Evolutionary conservation across 2,797 vertebrate species (phyloP).

Genomic region (Chelmon rostratus): DNA sequence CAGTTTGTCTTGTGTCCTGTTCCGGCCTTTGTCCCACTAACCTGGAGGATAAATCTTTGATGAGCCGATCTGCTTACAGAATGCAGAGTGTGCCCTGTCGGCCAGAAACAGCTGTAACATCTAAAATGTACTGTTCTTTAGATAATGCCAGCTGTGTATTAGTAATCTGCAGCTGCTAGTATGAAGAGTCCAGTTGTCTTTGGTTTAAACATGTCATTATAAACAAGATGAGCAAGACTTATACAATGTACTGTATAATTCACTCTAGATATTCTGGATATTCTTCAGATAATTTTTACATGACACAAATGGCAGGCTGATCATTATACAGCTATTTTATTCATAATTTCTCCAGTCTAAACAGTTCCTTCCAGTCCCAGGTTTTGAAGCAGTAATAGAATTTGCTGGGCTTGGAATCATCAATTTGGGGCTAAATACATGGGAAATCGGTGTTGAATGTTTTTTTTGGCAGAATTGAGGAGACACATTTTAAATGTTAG

Average conservation of each 20-base stretch:
- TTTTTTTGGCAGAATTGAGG: constrained; percentile 4
- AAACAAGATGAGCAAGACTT: constrained; percentile 1
- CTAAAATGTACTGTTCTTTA: constrained; percentile 31
- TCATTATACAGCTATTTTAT: constrained; percentile 14
- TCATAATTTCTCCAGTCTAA: not conserved
- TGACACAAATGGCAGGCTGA: not conserved
- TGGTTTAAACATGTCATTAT: constrained; percentile 15
- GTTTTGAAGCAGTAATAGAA: constrained; percentile 26
- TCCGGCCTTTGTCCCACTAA: constrained; percentile 64
- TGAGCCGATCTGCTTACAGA: constrained; percentile 68
- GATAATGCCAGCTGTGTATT: constrained; percentile 17
- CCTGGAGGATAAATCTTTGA: constrained; percentile 67
- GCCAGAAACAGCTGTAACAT: constrained; percentile 17
- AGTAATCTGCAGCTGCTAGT: not conserved
- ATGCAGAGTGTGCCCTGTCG: constrained; percentile 32
- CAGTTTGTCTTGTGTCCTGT: constrained; percentile 51
- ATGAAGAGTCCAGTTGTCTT: constrained; percentile 2
- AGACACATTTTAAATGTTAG: constrained; percentile 26
- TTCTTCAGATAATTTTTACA: not conserved
- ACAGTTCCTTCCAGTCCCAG: constrained; percentile 4
- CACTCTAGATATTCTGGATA: not conserved
- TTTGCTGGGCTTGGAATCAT: constrained; percentile 8
- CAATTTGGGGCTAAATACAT: constrained; percentile 19
- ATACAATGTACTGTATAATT: not conserved
- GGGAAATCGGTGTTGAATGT: constrained; percentile 31